These are phyloP conservation scores for Unio delphinus DNA, from an alignment of 2,888 invertebrate species.

Conservation along the genomic window DNA sequence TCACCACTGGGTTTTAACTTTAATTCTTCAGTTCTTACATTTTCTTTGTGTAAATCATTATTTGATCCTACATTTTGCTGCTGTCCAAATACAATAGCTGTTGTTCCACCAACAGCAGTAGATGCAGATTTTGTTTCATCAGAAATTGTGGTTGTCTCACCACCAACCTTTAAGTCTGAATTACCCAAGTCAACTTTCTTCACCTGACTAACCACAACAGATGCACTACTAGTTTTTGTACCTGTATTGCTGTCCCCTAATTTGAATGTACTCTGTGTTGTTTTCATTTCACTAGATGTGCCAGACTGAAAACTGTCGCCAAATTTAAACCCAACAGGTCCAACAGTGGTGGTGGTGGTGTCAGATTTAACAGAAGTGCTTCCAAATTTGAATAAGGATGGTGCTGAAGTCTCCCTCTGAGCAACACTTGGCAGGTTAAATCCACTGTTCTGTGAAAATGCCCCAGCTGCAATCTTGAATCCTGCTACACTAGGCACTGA, in stretches of 20 bases:
- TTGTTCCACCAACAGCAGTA: too few species aligned
- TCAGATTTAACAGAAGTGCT: constrained; percentile 4
- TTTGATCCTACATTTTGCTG: too few species aligned
- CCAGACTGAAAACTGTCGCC: neutral
- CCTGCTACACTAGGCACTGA: constrained; percentile 9
- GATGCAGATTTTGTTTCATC: too few species aligned
- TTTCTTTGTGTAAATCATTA: too few species aligned
- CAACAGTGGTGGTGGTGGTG: constrained; percentile 10
- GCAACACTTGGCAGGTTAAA: too few species aligned
- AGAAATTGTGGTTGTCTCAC: neutral
- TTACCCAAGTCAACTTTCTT: neutral
- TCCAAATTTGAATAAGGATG: constrained; percentile 16
- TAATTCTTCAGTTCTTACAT: too few species aligned
- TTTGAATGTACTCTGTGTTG: neutral
- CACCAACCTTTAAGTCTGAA: constrained; percentile 5
- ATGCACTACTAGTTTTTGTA: neutral
- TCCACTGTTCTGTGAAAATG: neutral
- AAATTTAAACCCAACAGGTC: constrained; percentile 1
- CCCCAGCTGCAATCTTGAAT: constrained; percentile 10
- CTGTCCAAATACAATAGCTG: too few species aligned
- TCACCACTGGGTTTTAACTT: too few species aligned
- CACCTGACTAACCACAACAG: neutral
- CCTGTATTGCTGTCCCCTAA: neutral
- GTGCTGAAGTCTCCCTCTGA: too few species aligned
- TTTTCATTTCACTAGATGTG: neutral